These are phyloP conservation scores for Cavia porcellus DNA, from an alignment of 2,113 vertebrate genomes.

Conservation along the genomic window DNA sequence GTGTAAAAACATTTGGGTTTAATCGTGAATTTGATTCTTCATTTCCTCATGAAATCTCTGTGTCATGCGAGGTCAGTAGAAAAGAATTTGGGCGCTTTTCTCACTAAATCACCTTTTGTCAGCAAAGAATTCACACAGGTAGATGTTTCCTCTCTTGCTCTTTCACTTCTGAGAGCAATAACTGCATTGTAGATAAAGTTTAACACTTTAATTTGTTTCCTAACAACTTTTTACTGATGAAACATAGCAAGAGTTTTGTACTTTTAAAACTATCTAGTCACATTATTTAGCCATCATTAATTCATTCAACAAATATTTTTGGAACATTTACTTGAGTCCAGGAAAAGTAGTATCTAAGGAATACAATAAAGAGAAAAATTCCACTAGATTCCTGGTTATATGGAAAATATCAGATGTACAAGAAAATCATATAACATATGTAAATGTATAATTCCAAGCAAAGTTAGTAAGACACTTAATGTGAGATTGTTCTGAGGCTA, in stretches of 20 bases:
- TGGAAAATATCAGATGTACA: not conserved
- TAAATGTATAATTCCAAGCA: not conserved
- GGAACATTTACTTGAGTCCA: not conserved
- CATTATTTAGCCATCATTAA: not conserved
- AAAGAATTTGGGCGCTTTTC: not conserved
- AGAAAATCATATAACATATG: not conserved
- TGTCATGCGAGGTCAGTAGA: not conserved
- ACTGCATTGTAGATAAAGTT: not conserved
- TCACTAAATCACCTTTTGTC: not conserved
- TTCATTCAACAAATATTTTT: not conserved
- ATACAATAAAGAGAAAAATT: not conserved
- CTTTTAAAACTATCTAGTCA: slow-evolving; percentile 4
- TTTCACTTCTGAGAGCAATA: not conserved
- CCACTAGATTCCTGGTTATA: not conserved
- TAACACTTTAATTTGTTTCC: not conserved
- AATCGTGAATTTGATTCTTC: not conserved
- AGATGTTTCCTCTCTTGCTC: accelerated
- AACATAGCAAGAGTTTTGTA: not conserved
- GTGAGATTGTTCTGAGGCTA: not conserved
- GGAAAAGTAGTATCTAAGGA: not conserved
- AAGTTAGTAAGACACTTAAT: not conserved
- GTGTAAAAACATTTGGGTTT: not conserved
- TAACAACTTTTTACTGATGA: not conserved
- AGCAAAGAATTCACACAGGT: not conserved
- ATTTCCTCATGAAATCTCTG: not conserved